Evolutionary conservation across 2,888 invertebrate genomes (phyloP), one percentile per base, ranked within the genome.

Genomic region (Eristalinus sepulchralis): DNA sequence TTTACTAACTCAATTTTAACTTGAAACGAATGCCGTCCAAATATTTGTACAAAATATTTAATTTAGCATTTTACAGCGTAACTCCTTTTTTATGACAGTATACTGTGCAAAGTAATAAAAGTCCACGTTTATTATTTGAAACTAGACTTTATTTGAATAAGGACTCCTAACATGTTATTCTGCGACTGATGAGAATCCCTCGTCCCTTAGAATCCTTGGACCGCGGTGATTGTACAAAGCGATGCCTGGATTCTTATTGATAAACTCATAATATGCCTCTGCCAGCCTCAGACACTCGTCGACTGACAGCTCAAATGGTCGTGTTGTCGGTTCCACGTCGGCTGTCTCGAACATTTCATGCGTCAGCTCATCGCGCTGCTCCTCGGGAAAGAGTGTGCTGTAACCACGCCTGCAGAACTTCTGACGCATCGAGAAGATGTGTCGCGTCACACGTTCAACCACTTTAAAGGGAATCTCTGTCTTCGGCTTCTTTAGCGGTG

Each of bases 371-470:
- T 95, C 93, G 71, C 96, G 93, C 1, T 94, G 91, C 4, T 96
- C 94, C 75, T 94, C 93, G 0, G 98, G 98, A 91, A 98, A 97
- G 47, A 98, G 93, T 0, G 95, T 96, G 88, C 94, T 93, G 53
- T 94, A 94, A 4, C 96, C 95, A 89, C 95, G 94, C 5, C 95
- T 94, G 34, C 95, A 95, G 93, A 95, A 96, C 91, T 99, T 99
- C 91, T 97, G 97, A 33, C 98, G 94, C 94, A 96, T 97, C 89
- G 95, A 95, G 92, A 99, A 99, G 88, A 98, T 94, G 89, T 96
- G 96, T 0, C 98, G 94, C 0, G 96, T 93, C 10, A 99, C 96
- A 93, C 98, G 99, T 91, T 99, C 98, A 17, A 98, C 96, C 81
- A 97, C 91, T 89, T 95, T 93, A 91, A 98, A 99, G 0, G 97